Base-by-base conservation (phyloP, 2,113 vertebrate species). In the Progne subis region DNA sequence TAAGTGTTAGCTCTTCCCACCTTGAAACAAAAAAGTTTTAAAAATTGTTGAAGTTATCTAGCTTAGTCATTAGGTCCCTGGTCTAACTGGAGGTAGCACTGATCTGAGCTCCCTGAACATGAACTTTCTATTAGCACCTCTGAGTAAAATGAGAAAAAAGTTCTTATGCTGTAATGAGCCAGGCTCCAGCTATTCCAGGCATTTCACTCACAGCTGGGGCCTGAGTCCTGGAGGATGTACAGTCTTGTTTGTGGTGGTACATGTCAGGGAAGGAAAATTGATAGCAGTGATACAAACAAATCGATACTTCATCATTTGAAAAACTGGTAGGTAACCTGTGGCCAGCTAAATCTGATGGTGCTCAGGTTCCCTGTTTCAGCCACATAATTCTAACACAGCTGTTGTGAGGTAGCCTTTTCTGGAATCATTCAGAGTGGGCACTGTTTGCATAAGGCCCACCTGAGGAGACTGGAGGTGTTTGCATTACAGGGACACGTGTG, bases 401-500 rank as follows among this genome's bases (percentile, higher is more conserved):
- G 17, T 52, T 88, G n/a, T 49, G 78, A 65, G 19, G 34, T 12
- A 55, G 29, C 8, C 1, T 23, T 49, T 79, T 85, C 47, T 37
- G 2, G 20, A 74, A 11, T 74, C 43, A 47, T 61, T 86, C 29
- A 63, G 23, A 34, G 25, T 46, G 37, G 72, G 26, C 1, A 0
- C 59, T 72, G 47, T 23, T n/a, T 69, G 18, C 18, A 1, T 49
- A 50, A 82, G 61, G 32, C 61, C 31, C 24, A 28, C 18, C 26
- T 47, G 37, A 85, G 50, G 43, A 50, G 70, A 26, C 37, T 21
- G 53, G 34, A 56, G 43, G 50, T 82, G 28, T 94, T 67, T 44
- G 9, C 1, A 0, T 75, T 88, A 41, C 59, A 55, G 0, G 2
- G 68, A 15, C 63, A 63, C 0, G 0, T 78, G 43, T 75, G 44